phyloP scores from a whole-genome alignment of 2,888 invertebrate species.

The Agrilus mali region DNA sequence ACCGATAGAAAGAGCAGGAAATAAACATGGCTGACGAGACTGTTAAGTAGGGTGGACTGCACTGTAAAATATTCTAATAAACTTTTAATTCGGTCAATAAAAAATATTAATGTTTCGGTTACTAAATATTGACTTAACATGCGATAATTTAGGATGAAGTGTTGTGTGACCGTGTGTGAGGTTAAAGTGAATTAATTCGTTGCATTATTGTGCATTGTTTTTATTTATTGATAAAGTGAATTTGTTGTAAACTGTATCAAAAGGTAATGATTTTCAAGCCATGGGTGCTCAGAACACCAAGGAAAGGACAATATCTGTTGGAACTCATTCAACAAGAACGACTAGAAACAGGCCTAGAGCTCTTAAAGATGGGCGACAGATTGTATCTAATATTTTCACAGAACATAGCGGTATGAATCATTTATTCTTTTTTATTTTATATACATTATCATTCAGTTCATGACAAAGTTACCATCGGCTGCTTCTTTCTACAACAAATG shows the following conservation, averaged over 20 bases:
- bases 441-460: not conserved
- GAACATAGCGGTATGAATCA: conserved; percentile 79
- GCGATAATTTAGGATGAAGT: no score
- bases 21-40: conserved; percentile 29
- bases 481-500: no score
- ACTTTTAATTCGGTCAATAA: conserved; percentile 22
- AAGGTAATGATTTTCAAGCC: conserved; percentile 27
- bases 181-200: conserved; percentile 15
- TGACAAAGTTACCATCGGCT: no score
- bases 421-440: conserved; percentile 6
- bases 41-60: conserved; percentile 31
- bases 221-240: conserved; percentile 21
- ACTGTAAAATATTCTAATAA: conserved; percentile 21
- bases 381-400: conserved; percentile 85
- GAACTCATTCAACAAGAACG: conserved; percentile 57
- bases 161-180: conserved; percentile 18
- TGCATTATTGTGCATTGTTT: not conserved
- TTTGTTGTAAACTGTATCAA: conserved; percentile 26
- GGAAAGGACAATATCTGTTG: conserved; percentile 67
- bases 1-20: conserved; percentile 14
- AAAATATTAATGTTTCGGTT: conserved; percentile 9
- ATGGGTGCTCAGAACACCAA: conserved; percentile 94
- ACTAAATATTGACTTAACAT: conserved; percentile 8
- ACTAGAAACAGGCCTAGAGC: conserved; percentile 62
- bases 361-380: conserved; percentile 70